A percentile compares a stretch with the other conserved stretches of the same genome.
phyloP scores from a whole-genome alignment of 2,888 invertebrate species.

The Ypsolopha sequella region DNA sequence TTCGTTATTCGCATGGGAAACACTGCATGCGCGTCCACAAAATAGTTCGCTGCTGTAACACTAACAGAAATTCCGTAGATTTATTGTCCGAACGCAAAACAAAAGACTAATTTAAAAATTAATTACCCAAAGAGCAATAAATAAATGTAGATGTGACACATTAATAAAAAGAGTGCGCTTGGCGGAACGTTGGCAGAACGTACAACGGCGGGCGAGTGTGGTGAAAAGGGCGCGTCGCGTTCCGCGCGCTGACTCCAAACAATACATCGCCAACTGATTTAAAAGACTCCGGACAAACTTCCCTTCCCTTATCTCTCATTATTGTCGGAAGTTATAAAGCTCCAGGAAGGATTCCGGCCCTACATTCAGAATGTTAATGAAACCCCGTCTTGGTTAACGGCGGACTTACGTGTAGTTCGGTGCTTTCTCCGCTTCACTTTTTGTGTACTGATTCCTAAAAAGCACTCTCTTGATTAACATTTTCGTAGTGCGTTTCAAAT shows the following conservation, averaged over 20 bases:
- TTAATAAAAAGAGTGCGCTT: slow-evolving; percentile 43
- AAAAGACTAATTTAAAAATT: slow-evolving; percentile 49
- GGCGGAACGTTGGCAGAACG: slow-evolving; percentile 34
- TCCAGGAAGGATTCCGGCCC: slow-evolving; percentile 21
- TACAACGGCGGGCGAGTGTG: slow-evolving; percentile 15
- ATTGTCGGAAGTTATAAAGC: slow-evolving; percentile 34
- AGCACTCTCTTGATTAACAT: no score
- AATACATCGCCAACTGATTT: slow-evolving; percentile 26
- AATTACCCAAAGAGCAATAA: slow-evolving; percentile 60
- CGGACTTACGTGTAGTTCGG: no score
- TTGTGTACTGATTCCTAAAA: no score
- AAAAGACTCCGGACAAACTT: slow-evolving; percentile 45
- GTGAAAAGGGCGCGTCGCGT: slow-evolving; percentile 1
- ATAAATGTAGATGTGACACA: slow-evolving; percentile 50
- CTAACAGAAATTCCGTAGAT: slow-evolving; percentile 2
- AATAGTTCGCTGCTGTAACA: neutral
- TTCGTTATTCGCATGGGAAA: neutral
- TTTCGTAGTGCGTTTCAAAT: no score
- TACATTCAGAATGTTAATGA: slow-evolving; percentile 11
- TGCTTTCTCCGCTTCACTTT: no score
- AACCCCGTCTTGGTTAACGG: neutral
- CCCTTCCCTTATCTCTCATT: slow-evolving; percentile 48
- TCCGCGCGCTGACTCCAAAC: slow-evolving; percentile 25
- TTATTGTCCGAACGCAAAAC: slow-evolving; percentile 19
- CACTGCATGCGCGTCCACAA: neutral